Percentiles rank a stretch among this genome's conserved stretches.
phyloP scores from a whole-genome alignment of 92 coral and sea anemone species.

The Parazoanthus swiftii region DNA sequence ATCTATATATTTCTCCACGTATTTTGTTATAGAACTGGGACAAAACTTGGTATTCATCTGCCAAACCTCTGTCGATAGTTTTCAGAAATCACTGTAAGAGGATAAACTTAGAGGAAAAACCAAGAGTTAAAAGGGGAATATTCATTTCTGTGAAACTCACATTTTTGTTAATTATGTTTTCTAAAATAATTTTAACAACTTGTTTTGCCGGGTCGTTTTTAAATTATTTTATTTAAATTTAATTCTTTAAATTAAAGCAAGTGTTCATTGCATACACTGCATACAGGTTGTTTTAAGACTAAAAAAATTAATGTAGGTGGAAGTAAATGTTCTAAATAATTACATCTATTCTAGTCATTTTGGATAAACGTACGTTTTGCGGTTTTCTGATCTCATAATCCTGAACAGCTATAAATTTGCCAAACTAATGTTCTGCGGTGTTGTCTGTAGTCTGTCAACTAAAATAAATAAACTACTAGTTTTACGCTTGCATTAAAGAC shows the following conservation, averaged over 20 bases:
- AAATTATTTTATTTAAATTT: neutral
- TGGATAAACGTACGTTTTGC: neutral
- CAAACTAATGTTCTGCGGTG: neutral
- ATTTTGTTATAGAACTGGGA: neutral
- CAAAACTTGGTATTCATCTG: neutral
- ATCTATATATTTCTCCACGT: neutral
- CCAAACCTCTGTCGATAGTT: neutral
- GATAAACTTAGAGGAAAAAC: neutral
- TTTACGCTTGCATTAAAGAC: neutral
- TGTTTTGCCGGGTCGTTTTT: neutral
- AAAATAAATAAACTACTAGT: constrained; percentile 18
- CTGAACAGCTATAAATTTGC: constrained; percentile 4
- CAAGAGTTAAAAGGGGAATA: neutral
- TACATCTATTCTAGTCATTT: neutral
- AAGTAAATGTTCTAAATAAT: neutral
- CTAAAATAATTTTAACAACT: too few species aligned
- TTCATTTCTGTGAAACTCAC: neutral
- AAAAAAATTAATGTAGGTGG: neutral
- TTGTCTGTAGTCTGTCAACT: constrained; percentile 1
- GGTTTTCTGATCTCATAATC: constrained; percentile 26
- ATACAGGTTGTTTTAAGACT: constrained; percentile 11
- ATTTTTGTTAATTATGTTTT: too few species aligned
- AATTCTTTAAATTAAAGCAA: neutral
- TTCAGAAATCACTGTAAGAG: neutral
- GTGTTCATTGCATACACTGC: neutral